A percentile compares a stretch with the other conserved stretches of the same genome.
Conservation (phyloP, 2,888 invertebrate genomes). For the Siphonodentalium dalli region DNA sequence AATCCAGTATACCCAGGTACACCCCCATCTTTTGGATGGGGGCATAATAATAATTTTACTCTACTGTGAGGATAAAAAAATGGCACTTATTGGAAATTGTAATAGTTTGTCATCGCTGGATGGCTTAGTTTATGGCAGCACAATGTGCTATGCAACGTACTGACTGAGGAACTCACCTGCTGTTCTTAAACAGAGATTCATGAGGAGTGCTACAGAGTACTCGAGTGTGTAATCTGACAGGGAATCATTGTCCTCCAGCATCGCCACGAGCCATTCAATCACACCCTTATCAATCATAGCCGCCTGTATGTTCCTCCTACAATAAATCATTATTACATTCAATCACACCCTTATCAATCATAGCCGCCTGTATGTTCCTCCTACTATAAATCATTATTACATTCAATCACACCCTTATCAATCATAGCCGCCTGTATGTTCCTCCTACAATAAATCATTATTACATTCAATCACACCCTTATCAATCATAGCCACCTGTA, state of each 20-base stretch:
- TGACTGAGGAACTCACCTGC: constrained; percentile 60
- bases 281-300: constrained; percentile 73
- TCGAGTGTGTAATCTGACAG: constrained; percentile 71
- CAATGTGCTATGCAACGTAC: too few species aligned
- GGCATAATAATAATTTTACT: too few species aligned
- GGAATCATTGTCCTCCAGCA: constrained; percentile 67
- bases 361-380: constrained; percentile 70
- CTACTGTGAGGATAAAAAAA: too few species aligned
- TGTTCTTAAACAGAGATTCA: constrained; percentile 74
- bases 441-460: too few species aligned
- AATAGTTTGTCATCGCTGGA: too few species aligned
- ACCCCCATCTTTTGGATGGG: too few species aligned
- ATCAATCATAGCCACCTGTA: constrained; percentile 72
- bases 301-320: constrained; percentile 69
- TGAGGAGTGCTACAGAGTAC: constrained; percentile 74
- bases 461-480: constrained; percentile 72
- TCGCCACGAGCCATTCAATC: constrained; percentile 72
- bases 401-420: constrained; percentile 71
- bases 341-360: constrained; percentile 73
- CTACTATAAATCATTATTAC: too few species aligned
- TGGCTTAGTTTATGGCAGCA: too few species aligned
- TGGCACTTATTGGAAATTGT: too few species aligned
- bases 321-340: too few species aligned
- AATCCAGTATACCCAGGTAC: too few species aligned
- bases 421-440: constrained; percentile 72